A percentile compares a stretch with the other conserved stretches of the same genome.
Conservation (phyloP, 2,797 vertebrate species). For the Hippoglossus hippoglossus region DNA sequence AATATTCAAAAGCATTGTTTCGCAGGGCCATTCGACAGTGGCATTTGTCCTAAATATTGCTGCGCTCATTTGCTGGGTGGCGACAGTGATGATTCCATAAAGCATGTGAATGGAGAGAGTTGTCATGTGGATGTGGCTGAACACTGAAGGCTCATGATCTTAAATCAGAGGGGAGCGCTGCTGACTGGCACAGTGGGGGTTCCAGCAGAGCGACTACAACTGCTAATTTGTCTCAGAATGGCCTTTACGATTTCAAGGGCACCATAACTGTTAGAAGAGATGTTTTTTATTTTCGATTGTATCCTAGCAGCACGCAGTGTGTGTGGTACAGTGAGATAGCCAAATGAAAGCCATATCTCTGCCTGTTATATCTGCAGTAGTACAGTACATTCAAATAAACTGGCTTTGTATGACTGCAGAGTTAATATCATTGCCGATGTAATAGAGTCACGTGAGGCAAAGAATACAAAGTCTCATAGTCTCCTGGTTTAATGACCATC, state of each 20-base stretch:
- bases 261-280: constrained; percentile 79
- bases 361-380: constrained; percentile 45
- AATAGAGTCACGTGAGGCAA: constrained; percentile 4
- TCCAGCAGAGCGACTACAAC: constrained; percentile 63
- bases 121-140: constrained; percentile 75
- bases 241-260: constrained; percentile 78
- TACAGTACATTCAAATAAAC: constrained; percentile 40
- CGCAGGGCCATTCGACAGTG: constrained; percentile 46
- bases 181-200: constrained; percentile 67
- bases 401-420: constrained; percentile 52
- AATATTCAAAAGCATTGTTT: constrained; percentile 79
- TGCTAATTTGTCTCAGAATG: constrained; percentile 81
- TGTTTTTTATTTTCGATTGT: constrained; percentile 50
- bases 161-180: constrained; percentile 81
- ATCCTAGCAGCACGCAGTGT: constrained; percentile 23
- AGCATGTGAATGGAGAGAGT: constrained; percentile 81
- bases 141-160: constrained; percentile 79
- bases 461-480: too few species aligned
- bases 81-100: constrained; percentile 84
- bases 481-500: too few species aligned
- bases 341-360: constrained; percentile 38
- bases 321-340: constrained; percentile 45
- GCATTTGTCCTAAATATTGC: constrained; percentile 78
- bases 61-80: constrained; percentile 69
- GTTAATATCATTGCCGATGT: constrained; percentile 55